Percentiles rank a stretch among this genome's conserved stretches.
These are phyloP conservation scores for Aselliscus stoliczkanus DNA, from an alignment of 2,797 vertebrate genomes.

Conservation along the genomic window DNA sequence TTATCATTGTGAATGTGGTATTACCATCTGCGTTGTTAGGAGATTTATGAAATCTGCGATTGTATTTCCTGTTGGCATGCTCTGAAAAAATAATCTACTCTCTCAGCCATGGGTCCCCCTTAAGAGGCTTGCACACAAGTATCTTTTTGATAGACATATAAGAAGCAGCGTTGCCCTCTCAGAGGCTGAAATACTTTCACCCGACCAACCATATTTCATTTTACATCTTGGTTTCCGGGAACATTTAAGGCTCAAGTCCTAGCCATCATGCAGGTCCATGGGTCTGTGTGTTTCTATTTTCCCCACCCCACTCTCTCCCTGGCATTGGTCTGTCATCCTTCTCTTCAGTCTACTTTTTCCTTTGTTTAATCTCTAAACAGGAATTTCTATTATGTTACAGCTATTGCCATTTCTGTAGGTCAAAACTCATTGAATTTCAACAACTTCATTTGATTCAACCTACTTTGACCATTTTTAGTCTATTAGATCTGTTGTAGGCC, in stretches of 20 bases:
- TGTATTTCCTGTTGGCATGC: neutral
- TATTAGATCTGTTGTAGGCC: neutral
- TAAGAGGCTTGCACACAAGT: neutral
- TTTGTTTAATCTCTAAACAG: neutral
- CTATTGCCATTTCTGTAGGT: neutral
- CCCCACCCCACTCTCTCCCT: neutral
- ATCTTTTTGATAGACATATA: neutral
- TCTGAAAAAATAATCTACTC: neutral
- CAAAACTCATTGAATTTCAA: neutral
- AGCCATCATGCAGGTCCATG: accelerated
- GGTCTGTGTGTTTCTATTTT: neutral
- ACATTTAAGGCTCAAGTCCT: neutral
- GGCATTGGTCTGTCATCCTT: neutral
- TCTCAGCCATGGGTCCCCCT: neutral
- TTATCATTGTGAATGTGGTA: neutral
- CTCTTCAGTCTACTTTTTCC: neutral
- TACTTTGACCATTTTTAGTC: neutral
- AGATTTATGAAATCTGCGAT: neutral
- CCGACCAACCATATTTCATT: neutral
- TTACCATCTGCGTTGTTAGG: neutral
- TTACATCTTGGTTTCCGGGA: neutral
- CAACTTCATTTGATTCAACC: neutral
- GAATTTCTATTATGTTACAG: neutral
- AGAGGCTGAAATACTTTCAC: neutral
- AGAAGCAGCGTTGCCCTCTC: neutral